A percentile compares a stretch with the other conserved stretches of the same genome.
These are phyloP conservation scores for Hydrotaea diabolus DNA, from an alignment of 2,888 invertebrate genomes.

Conservation along the genomic window DNA sequence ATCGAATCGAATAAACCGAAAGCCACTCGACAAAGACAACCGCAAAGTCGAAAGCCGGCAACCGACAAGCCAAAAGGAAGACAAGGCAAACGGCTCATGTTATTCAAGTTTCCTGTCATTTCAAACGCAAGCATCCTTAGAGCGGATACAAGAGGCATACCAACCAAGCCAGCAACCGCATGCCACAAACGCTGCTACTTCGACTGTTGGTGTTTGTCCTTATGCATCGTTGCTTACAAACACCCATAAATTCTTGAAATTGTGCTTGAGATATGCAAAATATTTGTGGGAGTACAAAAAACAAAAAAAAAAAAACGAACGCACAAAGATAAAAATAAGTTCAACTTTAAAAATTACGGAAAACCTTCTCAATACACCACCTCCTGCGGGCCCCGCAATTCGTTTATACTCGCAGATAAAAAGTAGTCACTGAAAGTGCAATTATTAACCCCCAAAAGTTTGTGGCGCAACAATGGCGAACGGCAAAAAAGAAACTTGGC, in stretches of 20 bases:
- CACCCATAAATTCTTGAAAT: constrained; percentile 64
- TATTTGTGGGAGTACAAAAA: constrained; percentile 45
- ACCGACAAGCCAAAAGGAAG: constrained; percentile 31
- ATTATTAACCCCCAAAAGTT: constrained; percentile 54
- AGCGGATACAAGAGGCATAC: constrained; percentile 67
- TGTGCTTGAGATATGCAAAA: constrained; percentile 65
- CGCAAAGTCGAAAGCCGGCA: constrained; percentile 8
- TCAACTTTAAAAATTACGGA: constrained; percentile 47
- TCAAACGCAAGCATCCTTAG: constrained; percentile 70
- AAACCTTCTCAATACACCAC: background rate
- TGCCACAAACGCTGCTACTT: background rate
- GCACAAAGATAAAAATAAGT: constrained; percentile 44
- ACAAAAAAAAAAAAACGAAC: constrained; percentile 13
- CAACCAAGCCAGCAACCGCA: constrained; percentile 23
- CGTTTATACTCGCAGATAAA: background rate
- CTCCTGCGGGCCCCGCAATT: background rate
- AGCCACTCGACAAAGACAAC: constrained; percentile 40
- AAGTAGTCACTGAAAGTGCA: constrained; percentile 20
- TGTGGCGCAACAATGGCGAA: constrained; percentile 1
- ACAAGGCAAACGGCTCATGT: constrained; percentile 43
- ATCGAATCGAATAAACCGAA: constrained; percentile 40
- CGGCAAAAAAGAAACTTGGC: constrained; percentile 14
- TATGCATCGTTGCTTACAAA: constrained; percentile 50
- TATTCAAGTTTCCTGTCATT: constrained; percentile 70
- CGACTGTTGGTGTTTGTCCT: background rate